Conservation (phyloP, 2,888 invertebrate genomes). For the Zelleria hepariella region DNA sequence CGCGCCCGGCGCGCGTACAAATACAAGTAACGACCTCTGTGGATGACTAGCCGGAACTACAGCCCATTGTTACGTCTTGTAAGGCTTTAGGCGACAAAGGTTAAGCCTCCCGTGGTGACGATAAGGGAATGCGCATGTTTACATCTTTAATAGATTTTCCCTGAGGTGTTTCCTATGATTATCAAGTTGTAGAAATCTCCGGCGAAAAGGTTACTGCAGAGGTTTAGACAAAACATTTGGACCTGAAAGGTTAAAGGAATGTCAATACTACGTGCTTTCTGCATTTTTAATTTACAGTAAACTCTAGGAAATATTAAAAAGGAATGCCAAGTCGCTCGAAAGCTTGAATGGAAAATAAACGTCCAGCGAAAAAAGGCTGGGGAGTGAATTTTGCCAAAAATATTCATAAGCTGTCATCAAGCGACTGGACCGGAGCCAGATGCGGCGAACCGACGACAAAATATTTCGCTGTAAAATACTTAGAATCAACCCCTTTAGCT, state of each 20-base stretch:
- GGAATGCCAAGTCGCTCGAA: slow-evolving; percentile 34
- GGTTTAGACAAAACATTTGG: neutral
- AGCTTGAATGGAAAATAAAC: slow-evolving; percentile 50
- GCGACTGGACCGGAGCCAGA: slow-evolving; percentile 68
- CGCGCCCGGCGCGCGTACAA: slow-evolving; percentile 9
- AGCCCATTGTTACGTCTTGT: slow-evolving; percentile 4
- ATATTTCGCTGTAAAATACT: slow-evolving; percentile 66
- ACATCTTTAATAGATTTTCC: neutral
- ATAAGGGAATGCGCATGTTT: neutral
- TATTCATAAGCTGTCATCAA: slow-evolving; percentile 72
- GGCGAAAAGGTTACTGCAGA: neutral
- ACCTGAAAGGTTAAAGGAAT: neutral
- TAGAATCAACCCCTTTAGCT: slow-evolving; percentile 54
- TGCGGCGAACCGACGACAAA: slow-evolving; percentile 62
- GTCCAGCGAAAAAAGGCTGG: slow-evolving; percentile 37
- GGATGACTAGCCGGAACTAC: slow-evolving; percentile 44
- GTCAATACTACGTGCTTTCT: neutral
- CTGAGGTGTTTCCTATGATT: neutral
- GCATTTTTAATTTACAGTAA: neutral
- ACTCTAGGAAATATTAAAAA: slow-evolving; percentile 15
- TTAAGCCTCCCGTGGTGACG: slow-evolving; percentile 14
- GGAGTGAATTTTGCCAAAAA: slow-evolving; percentile 61
- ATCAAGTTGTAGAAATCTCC: neutral
- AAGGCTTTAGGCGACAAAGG: slow-evolving; percentile 23
- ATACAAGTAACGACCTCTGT: slow-evolving; percentile 55